Conservation (phyloP, 2,113 vertebrate species). For the Turdus rufiventris region DNA sequence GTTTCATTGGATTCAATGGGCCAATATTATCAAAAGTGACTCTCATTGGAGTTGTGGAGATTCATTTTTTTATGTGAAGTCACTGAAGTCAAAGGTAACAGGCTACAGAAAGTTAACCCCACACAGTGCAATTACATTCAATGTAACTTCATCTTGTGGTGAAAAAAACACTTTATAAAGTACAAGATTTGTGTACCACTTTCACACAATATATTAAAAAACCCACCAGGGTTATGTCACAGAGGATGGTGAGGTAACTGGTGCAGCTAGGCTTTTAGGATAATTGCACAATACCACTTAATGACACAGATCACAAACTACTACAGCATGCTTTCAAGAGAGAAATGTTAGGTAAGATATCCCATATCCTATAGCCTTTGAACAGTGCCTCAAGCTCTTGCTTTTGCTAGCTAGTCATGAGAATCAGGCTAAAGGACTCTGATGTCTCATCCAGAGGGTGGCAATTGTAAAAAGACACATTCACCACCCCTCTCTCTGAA, state of each 20-base stretch:
- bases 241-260: neutral
- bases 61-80: neutral
- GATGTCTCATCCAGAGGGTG: neutral
- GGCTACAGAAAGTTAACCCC: neutral
- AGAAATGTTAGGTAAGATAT: neutral
- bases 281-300: neutral
- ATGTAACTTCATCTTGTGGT: neutral
- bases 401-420: neutral
- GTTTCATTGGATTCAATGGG: constrained; percentile 27
- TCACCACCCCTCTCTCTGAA: neutral
- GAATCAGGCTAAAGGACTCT: neutral
- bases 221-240: neutral
- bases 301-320: neutral
- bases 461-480: neutral
- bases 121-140: neutral
- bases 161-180: neutral
- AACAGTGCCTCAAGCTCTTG: neutral
- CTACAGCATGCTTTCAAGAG: neutral
- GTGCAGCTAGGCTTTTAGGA: neutral
- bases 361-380: neutral
- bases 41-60: neutral
- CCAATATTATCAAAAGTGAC: neutral
- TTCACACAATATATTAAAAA: neutral
- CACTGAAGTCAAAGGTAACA: neutral
- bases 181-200: neutral